Base-by-base conservation (phyloP, 1,140 invertebrate species). In the Drosophila pachea region DNA sequence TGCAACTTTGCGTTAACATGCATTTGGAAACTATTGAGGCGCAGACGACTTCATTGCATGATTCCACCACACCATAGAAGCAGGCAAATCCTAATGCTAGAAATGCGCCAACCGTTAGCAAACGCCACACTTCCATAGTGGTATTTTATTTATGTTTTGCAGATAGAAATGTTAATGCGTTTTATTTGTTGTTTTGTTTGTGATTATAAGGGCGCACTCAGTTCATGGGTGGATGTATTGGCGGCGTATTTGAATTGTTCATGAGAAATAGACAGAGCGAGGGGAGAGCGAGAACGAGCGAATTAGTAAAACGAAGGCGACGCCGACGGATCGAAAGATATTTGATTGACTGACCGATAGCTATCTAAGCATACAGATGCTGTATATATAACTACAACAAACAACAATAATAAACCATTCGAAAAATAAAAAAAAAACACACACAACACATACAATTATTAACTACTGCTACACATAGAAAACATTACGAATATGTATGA, bases 1-100 rank as follows among this genome's bases (percentile, higher is more conserved):
- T 97, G 90, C 97, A 99, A 29, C 96, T 96, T 86, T 98, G 95
- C 11, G 97, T 98, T 36, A 99, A 91, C 93, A 98, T 95, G 88
- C 97, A 99, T 90, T 98, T 98, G 87, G 96, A 98, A 4, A 98
- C 97, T 29, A 97, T 94, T 82, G 96, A 97, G 48, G 88, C 88
- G 56, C 88, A 89, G 36, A 89, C 88, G 48, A 88, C 62, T 78
- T 89, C 88, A 52, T 89, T 89, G 70, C 88, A 89, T 50, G 87
- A 88, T 47, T 89, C 83, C 76, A 88, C 87, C 29, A 78, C 49
- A 59, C 71, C 76, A 63, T 77, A 87, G 59, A 87, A 87, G 50
- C 68, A 81, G 22, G 76, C 69, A 45, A 77, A 58, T 49, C 79
- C 76, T 49, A 87, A 62, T 49, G 79, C 61, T 52, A 84, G 67